Evolutionary conservation across 2,113 vertebrate genomes (phyloP).

Genomic region (Vicugna pacos): DNA sequence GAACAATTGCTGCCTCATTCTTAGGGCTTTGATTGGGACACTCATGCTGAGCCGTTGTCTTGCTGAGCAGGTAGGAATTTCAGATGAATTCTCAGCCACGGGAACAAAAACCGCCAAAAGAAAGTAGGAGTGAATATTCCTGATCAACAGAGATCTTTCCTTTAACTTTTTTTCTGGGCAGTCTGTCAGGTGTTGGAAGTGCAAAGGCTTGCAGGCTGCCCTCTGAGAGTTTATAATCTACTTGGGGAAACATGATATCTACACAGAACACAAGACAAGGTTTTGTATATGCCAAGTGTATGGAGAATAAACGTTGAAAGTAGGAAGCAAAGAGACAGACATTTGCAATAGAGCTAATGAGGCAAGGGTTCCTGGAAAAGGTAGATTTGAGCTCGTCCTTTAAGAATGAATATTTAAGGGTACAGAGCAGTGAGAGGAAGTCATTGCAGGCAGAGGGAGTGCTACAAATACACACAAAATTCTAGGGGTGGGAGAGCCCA

Average conservation of each 20-base stretch:
- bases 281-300: not conserved
- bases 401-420: not conserved
- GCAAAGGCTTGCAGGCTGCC: not conserved
- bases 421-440: not conserved
- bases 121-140: not conserved
- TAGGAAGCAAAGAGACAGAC: not conserved
- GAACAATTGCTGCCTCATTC: slow-evolving; percentile 22
- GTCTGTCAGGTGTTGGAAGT: not conserved
- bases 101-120: not conserved
- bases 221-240: not conserved
- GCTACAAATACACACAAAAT: not conserved
- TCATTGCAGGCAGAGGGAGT: not conserved
- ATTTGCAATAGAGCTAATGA: not conserved
- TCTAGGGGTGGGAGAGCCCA: not conserved
- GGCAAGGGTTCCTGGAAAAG: not conserved
- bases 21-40: not conserved
- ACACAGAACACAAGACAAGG: not conserved
- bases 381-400: not conserved
- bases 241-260: not conserved
- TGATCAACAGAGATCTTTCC: not conserved
- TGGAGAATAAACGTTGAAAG: not conserved
- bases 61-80: not conserved
- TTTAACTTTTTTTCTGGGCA: slow-evolving; percentile 47
- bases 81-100: slow-evolving; percentile 8
- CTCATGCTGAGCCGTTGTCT: slow-evolving; percentile 26